Evolutionary conservation across 2,888 invertebrate genomes (phyloP), one percentile per base, ranked within the genome.

Genomic region (Idaea dimidiata): DNA sequence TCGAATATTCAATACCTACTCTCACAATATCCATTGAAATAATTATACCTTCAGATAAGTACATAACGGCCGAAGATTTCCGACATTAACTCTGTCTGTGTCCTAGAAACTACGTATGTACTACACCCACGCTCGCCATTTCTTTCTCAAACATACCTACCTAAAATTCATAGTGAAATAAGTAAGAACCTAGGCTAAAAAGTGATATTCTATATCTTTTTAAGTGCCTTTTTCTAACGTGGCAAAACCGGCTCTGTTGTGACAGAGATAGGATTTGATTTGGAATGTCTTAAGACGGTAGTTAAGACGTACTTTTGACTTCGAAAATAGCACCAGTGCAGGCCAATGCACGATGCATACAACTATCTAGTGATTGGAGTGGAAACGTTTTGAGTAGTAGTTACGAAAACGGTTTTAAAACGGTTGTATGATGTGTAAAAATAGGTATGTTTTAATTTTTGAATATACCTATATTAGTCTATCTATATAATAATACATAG

Each of bases 321-420:
- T 67, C 62, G 62, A 59, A 61, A 69, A 70, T 78, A 78, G 77
- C 83, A 85, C 86, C 86, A 86, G 86, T 89, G 85, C 91, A 91
- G 92, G 92, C 92, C 92, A 91, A 87, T 91, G 92, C 91, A 89
- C 92, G 92, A 86, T 89, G 92, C 92, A 91, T 91, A 91, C 91
- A 91, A 91, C 89, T 91, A 88, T 88, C 81, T 89, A 91, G 92
- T 84, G 92, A 78, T 87, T 91, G 76, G 82, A 78, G 66, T 60
- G 10, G 43, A 43, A 43, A 43, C 43, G 43, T 62, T 67, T 63
- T 18, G 59, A 70, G 68, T 69, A 43, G 43, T 3, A 43, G 43
- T 43, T 43, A 3, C 10, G 43, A 43, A 43, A 10, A 43, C 14
- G 43, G 10, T 43, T 43, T 43, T 43, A 43, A 43, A 43, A 43